Evolutionary conservation across 2,113 vertebrate genomes (phyloP).

Genomic region (Epinephelus moara): DNA sequence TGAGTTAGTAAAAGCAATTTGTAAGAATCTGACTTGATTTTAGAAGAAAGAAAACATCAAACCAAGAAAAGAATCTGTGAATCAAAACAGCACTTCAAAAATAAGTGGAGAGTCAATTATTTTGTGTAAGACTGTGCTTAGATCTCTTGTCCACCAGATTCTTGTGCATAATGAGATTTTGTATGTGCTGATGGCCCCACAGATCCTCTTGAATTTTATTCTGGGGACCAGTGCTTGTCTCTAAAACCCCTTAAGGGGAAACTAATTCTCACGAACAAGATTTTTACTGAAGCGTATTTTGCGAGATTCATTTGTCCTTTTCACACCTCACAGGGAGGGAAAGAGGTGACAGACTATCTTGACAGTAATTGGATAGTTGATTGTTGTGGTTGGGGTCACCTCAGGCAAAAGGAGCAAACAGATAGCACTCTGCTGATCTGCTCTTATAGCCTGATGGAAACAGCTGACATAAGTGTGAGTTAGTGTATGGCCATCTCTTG

Average conservation of each 20-base stretch:
- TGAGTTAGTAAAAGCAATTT: not conserved
- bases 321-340: slow-evolving; percentile 40
- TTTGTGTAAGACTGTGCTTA: too few relatives aligned
- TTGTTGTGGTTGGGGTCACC: slow-evolving; percentile 39
- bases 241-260: not conserved
- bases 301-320: slow-evolving; percentile 44
- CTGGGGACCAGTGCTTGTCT: not conserved
- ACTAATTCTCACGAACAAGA: slow-evolving; percentile 17
- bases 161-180: not conserved
- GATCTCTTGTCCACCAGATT: too few relatives aligned
- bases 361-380: slow-evolving; percentile 70
- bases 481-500: not conserved
- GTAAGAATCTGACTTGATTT: too few relatives aligned
- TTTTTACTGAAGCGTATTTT: slow-evolving; percentile 24
- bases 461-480: not conserved
- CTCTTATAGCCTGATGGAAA: not conserved
- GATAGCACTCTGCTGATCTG: not conserved
- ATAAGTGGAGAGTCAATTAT: too few relatives aligned
- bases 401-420: slow-evolving; percentile 15
- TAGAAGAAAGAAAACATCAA: too few relatives aligned
- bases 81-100: too few relatives aligned
- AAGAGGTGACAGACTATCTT: slow-evolving; percentile 66
- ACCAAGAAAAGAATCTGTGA: too few relatives aligned
- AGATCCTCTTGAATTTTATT: not conserved
- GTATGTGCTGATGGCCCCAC: not conserved